Conservation (phyloP, 2,797 vertebrate genomes). For the Anniella stebbinsi region DNA sequence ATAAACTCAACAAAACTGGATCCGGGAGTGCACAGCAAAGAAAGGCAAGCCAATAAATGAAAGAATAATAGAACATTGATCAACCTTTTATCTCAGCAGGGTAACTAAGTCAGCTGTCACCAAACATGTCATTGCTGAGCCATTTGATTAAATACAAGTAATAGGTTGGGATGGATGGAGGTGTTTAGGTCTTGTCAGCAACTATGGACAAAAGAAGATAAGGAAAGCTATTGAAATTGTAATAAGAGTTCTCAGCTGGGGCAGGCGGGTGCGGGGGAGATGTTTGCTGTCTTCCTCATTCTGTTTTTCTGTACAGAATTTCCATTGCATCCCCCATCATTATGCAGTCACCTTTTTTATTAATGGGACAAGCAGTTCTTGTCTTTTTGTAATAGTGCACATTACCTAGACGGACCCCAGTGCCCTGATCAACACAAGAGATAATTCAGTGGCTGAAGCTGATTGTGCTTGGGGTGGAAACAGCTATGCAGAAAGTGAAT, state of each 20-base stretch:
- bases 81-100: constrained; percentile 78
- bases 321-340: background rate
- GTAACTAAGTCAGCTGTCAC: constrained; percentile 73
- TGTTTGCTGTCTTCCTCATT: background rate
- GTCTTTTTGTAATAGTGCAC: background rate
- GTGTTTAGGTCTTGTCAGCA: constrained; percentile 69
- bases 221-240: constrained; percentile 2
- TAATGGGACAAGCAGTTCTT: constrained; percentile 25
- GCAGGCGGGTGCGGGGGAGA: background rate
- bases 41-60: constrained; percentile 72
- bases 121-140: constrained; percentile 65
- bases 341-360: constrained; percentile 28
- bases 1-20: background rate
- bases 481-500: no score
- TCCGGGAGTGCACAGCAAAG: constrained; percentile 42
- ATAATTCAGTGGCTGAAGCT: no score
- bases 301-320: constrained; percentile 20
- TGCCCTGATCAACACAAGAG: no score
- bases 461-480: no score
- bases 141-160: constrained; percentile 77
- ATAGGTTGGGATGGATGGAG: constrained; percentile 68
- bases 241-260: constrained; percentile 33
- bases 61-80: constrained; percentile 80
- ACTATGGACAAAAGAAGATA: constrained; percentile 66
- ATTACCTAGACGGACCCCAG: background rate